These are phyloP conservation scores for Stenoptilia bipunctidactyla DNA, from an alignment of 2,888 invertebrate genomes.

Conservation along the genomic window DNA sequence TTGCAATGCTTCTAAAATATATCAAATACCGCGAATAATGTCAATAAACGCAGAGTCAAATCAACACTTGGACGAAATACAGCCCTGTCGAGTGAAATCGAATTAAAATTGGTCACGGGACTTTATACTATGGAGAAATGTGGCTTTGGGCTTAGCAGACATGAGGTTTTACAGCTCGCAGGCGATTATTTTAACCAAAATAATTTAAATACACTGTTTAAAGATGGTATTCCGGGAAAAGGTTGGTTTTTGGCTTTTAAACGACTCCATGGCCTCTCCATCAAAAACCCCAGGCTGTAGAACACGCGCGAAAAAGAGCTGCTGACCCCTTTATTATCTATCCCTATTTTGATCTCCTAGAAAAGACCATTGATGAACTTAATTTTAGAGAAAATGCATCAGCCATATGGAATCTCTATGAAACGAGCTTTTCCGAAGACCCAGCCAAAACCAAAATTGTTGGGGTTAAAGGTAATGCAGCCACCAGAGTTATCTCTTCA, in stretches of 20 bases:
- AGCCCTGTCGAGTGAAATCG: constrained; percentile 2
- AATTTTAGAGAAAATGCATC: constrained; percentile 11
- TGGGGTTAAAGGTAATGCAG: constrained; percentile 15
- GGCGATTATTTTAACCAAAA: constrained; percentile 3
- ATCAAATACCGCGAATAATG: constrained; percentile 3
- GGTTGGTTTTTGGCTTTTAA: constrained; percentile 13
- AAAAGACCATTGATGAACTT: constrained; percentile 9
- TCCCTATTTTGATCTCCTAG: constrained; percentile 12
- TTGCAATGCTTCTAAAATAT: not conserved
- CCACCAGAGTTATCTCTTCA: constrained; percentile 12
- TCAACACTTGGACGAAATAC: constrained; percentile 1
- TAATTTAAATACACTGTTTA: constrained; percentile 9
- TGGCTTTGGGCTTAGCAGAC: constrained; percentile 6
- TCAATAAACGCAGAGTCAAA: not conserved
- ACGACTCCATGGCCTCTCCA: constrained; percentile 9
- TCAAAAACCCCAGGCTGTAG: constrained; percentile 16
- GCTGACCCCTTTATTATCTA: constrained; percentile 12
- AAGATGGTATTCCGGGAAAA: constrained; percentile 10
- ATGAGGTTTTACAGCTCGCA: constrained; percentile 3
- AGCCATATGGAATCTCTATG: constrained; percentile 17
- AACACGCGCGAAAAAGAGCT: constrained; percentile 13
- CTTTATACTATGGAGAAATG: constrained; percentile 7
- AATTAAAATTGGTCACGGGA: not conserved
- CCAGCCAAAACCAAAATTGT: constrained; percentile 19
- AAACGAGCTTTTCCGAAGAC: constrained; percentile 17